Conservation (phyloP, 2,888 invertebrate genomes). For the Pinctada fucata region DNA sequence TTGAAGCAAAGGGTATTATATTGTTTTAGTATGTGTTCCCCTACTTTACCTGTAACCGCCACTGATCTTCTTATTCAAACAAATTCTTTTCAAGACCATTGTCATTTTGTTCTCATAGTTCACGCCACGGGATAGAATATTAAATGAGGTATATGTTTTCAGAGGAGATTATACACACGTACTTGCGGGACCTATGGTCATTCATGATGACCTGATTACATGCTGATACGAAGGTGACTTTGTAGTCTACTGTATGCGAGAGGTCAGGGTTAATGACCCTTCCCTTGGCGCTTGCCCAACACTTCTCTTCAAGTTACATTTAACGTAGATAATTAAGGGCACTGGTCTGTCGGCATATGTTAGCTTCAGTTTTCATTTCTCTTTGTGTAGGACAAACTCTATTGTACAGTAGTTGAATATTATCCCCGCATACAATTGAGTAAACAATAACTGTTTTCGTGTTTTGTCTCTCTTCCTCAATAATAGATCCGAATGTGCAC, state of each 20-base stretch:
- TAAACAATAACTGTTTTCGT: too few species aligned
- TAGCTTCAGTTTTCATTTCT: not conserved
- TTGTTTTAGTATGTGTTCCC: too few species aligned
- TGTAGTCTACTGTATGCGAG: not conserved
- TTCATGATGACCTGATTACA: conserved; percentile 8
- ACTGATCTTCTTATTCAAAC: too few species aligned
- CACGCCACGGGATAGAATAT: not conserved
- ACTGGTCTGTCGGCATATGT: not conserved
- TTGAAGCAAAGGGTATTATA: too few species aligned
- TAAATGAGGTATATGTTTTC: not conserved
- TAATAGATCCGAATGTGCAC: too few species aligned
- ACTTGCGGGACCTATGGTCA: not conserved
- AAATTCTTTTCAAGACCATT: too few species aligned
- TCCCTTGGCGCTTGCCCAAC: not conserved
- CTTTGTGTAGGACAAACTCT: too few species aligned
- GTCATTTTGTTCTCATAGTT: too few species aligned
- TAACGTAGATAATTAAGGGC: not conserved
- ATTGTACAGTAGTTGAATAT: too few species aligned
- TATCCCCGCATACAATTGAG: too few species aligned
- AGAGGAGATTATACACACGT: not conserved
- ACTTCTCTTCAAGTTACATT: not conserved
- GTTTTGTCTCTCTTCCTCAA: too few species aligned
- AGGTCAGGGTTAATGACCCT: conserved; percentile 17
- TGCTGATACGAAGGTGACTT: not conserved
- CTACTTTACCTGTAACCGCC: too few species aligned